Conservation (phyloP, 2,888 invertebrate species). For the Liodrosophila aerea region DNA sequence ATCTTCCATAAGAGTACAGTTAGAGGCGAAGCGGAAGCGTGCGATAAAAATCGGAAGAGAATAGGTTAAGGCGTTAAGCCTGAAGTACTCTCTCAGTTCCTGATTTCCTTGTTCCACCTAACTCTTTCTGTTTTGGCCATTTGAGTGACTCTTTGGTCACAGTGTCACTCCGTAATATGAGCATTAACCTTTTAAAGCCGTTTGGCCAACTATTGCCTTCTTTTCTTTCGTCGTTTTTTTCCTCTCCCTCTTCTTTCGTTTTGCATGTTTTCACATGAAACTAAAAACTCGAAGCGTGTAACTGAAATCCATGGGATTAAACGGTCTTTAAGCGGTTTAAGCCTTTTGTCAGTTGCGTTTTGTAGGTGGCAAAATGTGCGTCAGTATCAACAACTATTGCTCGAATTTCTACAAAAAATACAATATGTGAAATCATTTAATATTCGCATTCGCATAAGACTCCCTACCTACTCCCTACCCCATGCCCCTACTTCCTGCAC, state of each 20-base stretch:
- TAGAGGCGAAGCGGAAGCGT: conserved; percentile 54
- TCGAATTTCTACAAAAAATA: conserved; percentile 41
- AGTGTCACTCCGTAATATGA: conserved; percentile 66
- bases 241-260: background rate
- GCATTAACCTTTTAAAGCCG: conserved; percentile 68
- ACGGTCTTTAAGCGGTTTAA: conserved; percentile 70
- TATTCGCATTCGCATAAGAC: conserved; percentile 21
- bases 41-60: conserved; percentile 48
- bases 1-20: conserved; percentile 30
- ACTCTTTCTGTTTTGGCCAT: conserved; percentile 54
- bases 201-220: conserved; percentile 36
- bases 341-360: conserved; percentile 70
- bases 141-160: conserved; percentile 61
- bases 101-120: conserved; percentile 49
- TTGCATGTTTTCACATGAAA: conserved; percentile 59
- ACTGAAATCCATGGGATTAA: conserved; percentile 69
- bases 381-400: conserved; percentile 55
- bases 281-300: conserved; percentile 58
- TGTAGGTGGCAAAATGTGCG: conserved; percentile 69
- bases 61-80: conserved; percentile 31
- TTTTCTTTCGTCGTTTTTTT: conserved; percentile 16
- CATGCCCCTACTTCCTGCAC: background rate
- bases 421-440: conserved; percentile 56
- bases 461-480: no score
- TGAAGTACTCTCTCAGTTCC: conserved; percentile 18